Evolutionary conservation across 2,113 vertebrate genomes (phyloP), one percentile per base, ranked within the genome.

Genomic region (Epinephelus moara): DNA sequence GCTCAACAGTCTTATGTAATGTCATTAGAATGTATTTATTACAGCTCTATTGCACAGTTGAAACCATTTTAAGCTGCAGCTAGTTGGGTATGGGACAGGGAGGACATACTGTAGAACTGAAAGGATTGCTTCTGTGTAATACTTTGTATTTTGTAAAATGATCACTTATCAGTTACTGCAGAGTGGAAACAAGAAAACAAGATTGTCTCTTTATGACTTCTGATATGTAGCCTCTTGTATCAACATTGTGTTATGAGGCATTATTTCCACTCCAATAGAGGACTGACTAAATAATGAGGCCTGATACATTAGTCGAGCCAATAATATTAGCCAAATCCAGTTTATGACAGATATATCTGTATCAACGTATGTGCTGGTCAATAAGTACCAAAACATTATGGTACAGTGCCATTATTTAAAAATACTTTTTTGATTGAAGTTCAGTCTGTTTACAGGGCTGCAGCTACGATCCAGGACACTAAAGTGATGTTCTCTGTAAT

Each of bases 21-120:
- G 83, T 87, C 69, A 93, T 93, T 93, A 93, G 53, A 69, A 60
- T 78, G 86, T 90, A 87, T 93, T 92, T 91, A 78, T 93, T 85
- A 90, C 84, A 70, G 86, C 82, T 92, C 76, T 79, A 27, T 91
- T 89, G 81, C 90, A 91, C 70, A 82, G 80, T 74, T 84, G 76
- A 84, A 89, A 79, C 71, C 78, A 25, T 87, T 87, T 89, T 84
- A 83, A 92, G 74, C 78, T 73, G 74, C 55, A 70, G 62, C 47
- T 19, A 18, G 70, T 42, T 59, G 67, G 59, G 67, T 56, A 25
- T 56, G 70, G 55, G 72, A 71, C 67, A 74, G 40, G 6, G 76
- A 53, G 70, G 49, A 60, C 23, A 50, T 30, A 12, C 53, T 70
- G 57, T 50, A 47, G 55, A 45, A 55, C 12, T 13, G 61, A 47